Conservation (phyloP, 2,888 invertebrate genomes). For the Auanema freiburgensis region DNA sequence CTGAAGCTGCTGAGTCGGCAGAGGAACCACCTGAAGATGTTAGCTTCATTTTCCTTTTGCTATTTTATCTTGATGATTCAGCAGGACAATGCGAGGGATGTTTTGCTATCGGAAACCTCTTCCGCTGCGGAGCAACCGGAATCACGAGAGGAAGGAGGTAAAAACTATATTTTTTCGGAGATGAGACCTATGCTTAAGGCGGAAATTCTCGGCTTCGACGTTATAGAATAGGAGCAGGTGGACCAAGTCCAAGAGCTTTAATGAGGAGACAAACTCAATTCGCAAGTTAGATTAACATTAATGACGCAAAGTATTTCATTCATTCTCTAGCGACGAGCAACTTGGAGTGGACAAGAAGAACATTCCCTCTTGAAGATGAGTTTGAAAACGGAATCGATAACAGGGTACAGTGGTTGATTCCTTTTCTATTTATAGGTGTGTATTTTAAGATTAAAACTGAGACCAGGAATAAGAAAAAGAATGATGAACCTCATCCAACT, state of each 20-base stretch:
- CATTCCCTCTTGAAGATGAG: neutral
- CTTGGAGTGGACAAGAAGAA: constrained; percentile 4
- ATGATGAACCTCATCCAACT: constrained; percentile 3
- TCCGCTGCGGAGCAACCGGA: neutral
- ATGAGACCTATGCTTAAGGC: neutral
- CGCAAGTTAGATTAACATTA: too few species aligned
- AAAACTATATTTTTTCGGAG: neutral
- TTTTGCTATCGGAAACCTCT: neutral
- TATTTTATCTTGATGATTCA: neutral
- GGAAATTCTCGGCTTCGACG: too few species aligned
- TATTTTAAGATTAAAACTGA: neutral
- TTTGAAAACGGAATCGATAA: neutral
- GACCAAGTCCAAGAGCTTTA: too few species aligned
- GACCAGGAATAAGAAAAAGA: neutral
- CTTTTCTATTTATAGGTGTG: too few species aligned
- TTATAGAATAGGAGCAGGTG: too few species aligned
- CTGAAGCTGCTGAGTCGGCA: neutral
- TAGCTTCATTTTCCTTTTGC: neutral
- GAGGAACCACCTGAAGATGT: constrained; percentile 23
- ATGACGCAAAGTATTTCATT: too few species aligned
- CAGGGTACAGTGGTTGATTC: too few species aligned
- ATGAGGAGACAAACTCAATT: too few species aligned
- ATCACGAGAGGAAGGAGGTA: neutral
- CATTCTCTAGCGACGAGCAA: too few species aligned
- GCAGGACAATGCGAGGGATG: constrained; percentile 1